Base-by-base conservation (phyloP, 2,113 vertebrate genomes). In the Catharus fuscescens region DNA sequence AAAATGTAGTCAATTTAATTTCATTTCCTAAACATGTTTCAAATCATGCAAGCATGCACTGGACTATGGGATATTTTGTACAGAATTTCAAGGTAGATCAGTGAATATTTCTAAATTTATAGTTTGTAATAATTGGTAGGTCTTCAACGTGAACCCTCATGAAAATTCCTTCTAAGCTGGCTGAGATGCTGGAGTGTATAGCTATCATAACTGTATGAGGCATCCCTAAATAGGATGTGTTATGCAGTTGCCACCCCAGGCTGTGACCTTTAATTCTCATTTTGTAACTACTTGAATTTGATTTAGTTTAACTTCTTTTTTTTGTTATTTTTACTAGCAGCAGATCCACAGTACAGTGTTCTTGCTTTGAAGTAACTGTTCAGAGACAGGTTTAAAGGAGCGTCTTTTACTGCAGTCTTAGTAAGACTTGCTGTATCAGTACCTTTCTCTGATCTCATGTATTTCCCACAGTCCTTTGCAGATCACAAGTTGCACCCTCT, bases 31-130 rank as follows among this genome's bases (percentile, higher is more conserved):
- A 32, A 14, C 5, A 36, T 18, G 8, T 11, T 38, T 81, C 18
- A 76, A 57, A 52, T 57, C 14, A 38, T 0, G 0, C 2, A 26
- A 19, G 15, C 6, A 6, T 48, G n/a, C 20, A 48, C 13, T 25
- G 26, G n/a, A 44, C 42, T 76, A 8, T 38, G 14, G 1, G 2
- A 2, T 32, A 23, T 34, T 34, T 15, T 19, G 2, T 26, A 48
- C 7, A 61, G 8, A 72, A 59, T 80, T 62, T 45, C 24, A 72
- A 36, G 5, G 6, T 32, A 18, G 18, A 32, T 53, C 13, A 48
- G 14, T 48, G 32, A 48, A 54, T 10, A 48, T 44, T 50, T 62
- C 19, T 36, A 34, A 66, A 59, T 50, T 64, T 54, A 18, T 8
- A 16, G 19, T 69, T 59, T 77, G 6, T 34, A 67, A 45, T 45